phyloP scores from a whole-genome alignment of 1,140 invertebrate species.

The Zeugodacus cucurbitae region DNA sequence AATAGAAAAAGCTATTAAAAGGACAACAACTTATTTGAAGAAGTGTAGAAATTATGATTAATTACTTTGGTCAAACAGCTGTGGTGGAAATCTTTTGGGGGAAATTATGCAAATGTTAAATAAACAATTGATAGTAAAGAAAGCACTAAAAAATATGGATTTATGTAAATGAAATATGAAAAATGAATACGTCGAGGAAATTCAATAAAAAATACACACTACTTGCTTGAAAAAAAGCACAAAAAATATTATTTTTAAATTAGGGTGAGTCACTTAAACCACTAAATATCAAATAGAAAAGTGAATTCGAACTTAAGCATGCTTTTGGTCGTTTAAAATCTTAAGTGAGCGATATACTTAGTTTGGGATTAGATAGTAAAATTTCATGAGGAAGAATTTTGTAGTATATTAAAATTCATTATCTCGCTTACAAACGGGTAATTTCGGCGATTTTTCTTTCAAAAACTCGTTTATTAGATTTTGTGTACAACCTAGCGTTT shows the following conservation, averaged over 20 bases:
- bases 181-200: not conserved
- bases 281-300: too few species aligned
- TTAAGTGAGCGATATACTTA: too few species aligned
- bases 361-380: too few species aligned
- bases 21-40: not conserved
- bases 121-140: not conserved
- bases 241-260: too few species aligned
- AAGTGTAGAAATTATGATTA: slow-evolving; percentile 15
- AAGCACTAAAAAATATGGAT: not conserved
- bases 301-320: too few species aligned
- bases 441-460: too few species aligned
- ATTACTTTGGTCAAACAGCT: not conserved
- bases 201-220: not conserved
- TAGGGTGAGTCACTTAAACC: too few species aligned
- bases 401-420: too few species aligned
- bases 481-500: too few species aligned
- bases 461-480: too few species aligned
- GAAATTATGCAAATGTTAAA: slow-evolving; percentile 7
- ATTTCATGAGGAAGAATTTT: not conserved
- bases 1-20: not conserved
- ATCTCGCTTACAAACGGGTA: too few species aligned
- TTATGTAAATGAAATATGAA: not conserved
- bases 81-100: not conserved
- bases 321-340: too few species aligned
- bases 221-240: not conserved